These are phyloP conservation scores for Aldrovandia affinis DNA, from an alignment of 2,797 vertebrate genomes.

Conservation along the genomic window DNA sequence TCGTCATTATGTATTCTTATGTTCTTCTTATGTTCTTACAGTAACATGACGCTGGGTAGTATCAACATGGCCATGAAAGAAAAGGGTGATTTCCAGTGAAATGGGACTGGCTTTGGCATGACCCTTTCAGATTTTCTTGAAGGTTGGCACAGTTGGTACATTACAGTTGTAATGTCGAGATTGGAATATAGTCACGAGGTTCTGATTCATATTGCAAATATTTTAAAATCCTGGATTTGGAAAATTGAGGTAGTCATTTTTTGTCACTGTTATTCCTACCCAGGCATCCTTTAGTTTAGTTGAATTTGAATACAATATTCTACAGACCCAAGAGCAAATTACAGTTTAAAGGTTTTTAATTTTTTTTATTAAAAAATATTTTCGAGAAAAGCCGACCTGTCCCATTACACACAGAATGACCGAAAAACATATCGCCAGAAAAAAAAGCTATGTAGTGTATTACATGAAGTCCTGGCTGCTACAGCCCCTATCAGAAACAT, in stretches of 20 bases:
- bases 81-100: conserved; percentile 22
- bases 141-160: neutral
- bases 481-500: conserved; percentile 15
- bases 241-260: too few relatives aligned
- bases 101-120: conserved; percentile 20
- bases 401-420: neutral
- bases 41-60: conserved; percentile 5
- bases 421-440: neutral
- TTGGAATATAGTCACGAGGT: neutral
- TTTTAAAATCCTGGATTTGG: too few relatives aligned
- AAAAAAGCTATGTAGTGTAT: neutral
- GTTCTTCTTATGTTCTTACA: too few relatives aligned
- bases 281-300: neutral
- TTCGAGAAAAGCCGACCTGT: neutral
- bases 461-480: neutral
- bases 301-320: neutral
- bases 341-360: too few relatives aligned
- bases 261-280: neutral
- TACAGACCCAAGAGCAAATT: neutral
- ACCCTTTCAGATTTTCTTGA: neutral
- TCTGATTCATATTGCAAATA: too few relatives aligned
- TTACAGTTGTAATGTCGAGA: too few relatives aligned
- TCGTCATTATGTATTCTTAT: too few relatives aligned
- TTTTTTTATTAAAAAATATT: too few relatives aligned
- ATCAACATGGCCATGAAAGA: conserved; percentile 3